A percentile compares a stretch with the other conserved stretches of the same genome.
These are phyloP conservation scores for Coendou prehensilis DNA, from an alignment of 2,797 vertebrate species.

Conservation along the genomic window DNA sequence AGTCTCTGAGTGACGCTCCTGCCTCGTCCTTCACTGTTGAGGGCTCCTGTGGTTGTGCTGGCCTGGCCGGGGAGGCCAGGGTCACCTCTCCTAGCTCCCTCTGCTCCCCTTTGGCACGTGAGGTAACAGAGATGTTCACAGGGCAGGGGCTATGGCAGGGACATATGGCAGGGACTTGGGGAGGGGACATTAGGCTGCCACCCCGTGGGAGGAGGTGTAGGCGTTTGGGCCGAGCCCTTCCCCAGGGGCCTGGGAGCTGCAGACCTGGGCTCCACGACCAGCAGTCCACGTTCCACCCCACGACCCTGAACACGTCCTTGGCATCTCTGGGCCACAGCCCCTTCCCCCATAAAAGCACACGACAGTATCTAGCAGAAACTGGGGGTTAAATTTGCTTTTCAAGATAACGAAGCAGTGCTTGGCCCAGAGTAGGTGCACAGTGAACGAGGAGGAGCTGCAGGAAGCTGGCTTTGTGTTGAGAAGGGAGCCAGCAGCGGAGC, in stretches of 20 bases:
- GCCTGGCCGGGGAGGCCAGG: neutral
- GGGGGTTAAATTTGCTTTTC: neutral
- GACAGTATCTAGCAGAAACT: neutral
- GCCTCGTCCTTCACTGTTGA: neutral
- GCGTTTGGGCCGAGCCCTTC: neutral
- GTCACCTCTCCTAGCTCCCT: neutral
- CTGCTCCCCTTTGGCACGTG: neutral
- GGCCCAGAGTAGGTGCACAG: conserved; percentile 19
- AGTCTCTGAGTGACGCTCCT: neutral
- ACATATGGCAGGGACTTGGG: neutral
- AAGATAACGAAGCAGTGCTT: conserved; percentile 52
- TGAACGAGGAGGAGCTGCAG: neutral
- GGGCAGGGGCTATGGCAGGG: neutral
- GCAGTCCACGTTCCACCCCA: neutral
- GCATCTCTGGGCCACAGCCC: neutral
- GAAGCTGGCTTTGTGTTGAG: neutral
- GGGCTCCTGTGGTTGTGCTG: neutral
- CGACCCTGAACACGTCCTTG: conserved; percentile 11
- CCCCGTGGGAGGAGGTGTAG: neutral
- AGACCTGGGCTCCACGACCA: neutral
- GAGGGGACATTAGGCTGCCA: neutral
- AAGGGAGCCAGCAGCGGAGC: too few relatives aligned
- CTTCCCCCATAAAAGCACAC: conserved; percentile 21
- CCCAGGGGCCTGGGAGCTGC: neutral
- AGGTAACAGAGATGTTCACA: neutral